Percentiles rank a stretch among this genome's conserved stretches.
Conservation (phyloP, 2,113 vertebrate species). For the Eidolon helvum region DNA sequence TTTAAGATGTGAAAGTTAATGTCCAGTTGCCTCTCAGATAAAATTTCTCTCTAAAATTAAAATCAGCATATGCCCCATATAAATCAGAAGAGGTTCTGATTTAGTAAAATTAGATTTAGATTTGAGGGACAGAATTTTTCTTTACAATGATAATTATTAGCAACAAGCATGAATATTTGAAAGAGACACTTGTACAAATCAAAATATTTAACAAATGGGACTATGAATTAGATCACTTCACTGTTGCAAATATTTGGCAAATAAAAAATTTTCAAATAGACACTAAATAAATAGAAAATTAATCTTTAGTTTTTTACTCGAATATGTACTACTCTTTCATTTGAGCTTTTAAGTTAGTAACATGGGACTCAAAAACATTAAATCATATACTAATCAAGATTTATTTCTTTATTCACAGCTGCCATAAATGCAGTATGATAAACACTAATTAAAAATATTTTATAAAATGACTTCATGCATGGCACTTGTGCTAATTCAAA, state of each 20-base stretch:
- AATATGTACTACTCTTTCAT: background rate
- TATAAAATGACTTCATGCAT: background rate
- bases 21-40: conserved; percentile 37
- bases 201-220: background rate
- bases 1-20: conserved; percentile 60
- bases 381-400: background rate
- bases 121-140: background rate
- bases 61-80: background rate
- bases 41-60: conserved; percentile 57
- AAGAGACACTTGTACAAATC: background rate
- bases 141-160: background rate
- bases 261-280: background rate
- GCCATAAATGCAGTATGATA: background rate
- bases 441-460: background rate
- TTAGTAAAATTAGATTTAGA: conserved; percentile 3
- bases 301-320: background rate
- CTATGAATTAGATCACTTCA: background rate
- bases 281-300: background rate
- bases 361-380: background rate
- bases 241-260: background rate
- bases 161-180: background rate
- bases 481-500: background rate
- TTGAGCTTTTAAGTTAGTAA: background rate
- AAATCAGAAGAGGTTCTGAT: background rate
- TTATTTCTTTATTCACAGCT: background rate